A percentile compares a stretch with the other conserved stretches of the same genome.
These are phyloP conservation scores for Lamellibrachia columna DNA, from an alignment of 2,888 invertebrate species.

Conservation along the genomic window DNA sequence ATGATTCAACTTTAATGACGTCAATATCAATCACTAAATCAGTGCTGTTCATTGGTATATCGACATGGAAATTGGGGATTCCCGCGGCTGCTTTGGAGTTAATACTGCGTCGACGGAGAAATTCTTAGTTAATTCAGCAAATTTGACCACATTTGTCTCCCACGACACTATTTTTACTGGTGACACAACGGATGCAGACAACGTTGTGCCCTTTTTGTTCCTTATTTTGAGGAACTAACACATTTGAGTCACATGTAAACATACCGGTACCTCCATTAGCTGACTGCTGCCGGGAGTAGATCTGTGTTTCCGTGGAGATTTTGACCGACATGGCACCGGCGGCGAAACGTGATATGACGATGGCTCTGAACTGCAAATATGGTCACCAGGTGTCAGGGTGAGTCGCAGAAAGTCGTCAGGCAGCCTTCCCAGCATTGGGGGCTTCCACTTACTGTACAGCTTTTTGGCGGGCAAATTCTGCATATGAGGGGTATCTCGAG, in stretches of 20 bases:
- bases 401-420: conserved; percentile 81
- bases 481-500: conserved; percentile 28
- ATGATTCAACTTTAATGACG: too few species aligned
- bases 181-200: too few species aligned
- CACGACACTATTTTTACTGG: too few species aligned
- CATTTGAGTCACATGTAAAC: not conserved
- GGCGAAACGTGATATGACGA: not conserved
- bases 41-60: too few species aligned
- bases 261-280: not conserved
- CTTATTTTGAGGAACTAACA: too few species aligned
- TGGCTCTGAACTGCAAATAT: not conserved
- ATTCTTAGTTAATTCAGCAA: too few species aligned
- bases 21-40: too few species aligned
- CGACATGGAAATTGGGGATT: too few species aligned
- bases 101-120: too few species aligned
- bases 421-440: conserved; percentile 79
- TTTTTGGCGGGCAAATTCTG: conserved; percentile 19
- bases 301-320: conserved; percentile 1
- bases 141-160: too few species aligned
- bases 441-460: conserved; percentile 77
- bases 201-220: too few species aligned
- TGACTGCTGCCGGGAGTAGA: not conserved
- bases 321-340: not conserved
- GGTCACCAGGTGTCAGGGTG: conserved; percentile 17
- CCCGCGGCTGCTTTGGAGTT: too few species aligned